Evolutionary conservation across 2,888 invertebrate species (phyloP).

Genomic region (Lasioglossum oenotherae): DNA sequence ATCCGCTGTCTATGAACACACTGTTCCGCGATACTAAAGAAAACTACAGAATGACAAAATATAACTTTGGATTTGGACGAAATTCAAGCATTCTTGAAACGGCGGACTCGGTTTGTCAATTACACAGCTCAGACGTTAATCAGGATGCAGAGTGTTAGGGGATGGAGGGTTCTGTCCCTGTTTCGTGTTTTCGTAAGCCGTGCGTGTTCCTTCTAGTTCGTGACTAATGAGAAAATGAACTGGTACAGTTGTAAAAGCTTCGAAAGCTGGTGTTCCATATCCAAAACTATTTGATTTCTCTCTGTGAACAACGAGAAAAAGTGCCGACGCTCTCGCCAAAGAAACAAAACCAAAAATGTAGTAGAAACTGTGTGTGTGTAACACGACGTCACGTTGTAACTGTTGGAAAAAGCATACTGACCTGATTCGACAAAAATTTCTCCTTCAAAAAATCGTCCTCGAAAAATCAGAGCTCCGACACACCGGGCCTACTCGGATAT

Average conservation of each 20-base stretch:
- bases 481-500: conserved; percentile 31
- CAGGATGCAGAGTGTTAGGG: conserved; percentile 22
- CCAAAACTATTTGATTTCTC: conserved; percentile 41
- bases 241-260: background rate
- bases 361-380: conserved; percentile 36
- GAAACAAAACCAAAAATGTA: conserved; percentile 33
- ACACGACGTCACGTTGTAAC: conserved; percentile 61
- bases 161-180: conserved; percentile 50
- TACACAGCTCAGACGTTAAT: background rate
- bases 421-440: conserved; percentile 74
- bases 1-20: too few relatives aligned
- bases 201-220: conserved; percentile 52
- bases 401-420: conserved; percentile 75
- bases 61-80: background rate
- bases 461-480: conserved; percentile 57
- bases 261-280: conserved; percentile 39
- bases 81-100: background rate
- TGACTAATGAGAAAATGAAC: conserved; percentile 14
- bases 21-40: too few relatives aligned
- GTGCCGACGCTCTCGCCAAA: conserved; percentile 54
- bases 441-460: conserved; percentile 74
- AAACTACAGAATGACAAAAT: background rate
- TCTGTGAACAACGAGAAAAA: conserved; percentile 36
- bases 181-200: conserved; percentile 56
- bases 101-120: background rate